phyloP scores from a whole-genome alignment of 2,113 vertebrate genomes.

The Triplophysa dalaica region DNA sequence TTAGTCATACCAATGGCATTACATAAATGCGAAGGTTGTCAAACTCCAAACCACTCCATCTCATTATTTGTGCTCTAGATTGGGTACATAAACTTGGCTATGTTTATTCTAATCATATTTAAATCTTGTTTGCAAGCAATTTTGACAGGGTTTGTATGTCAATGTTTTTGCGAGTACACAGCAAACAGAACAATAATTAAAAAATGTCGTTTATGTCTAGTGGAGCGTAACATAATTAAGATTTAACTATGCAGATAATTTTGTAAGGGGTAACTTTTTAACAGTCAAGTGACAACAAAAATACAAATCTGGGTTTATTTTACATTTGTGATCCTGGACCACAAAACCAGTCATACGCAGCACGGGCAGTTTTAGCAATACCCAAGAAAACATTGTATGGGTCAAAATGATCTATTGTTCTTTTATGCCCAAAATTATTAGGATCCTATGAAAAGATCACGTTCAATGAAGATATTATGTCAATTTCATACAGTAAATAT shows the following conservation, averaged over 20 bases:
- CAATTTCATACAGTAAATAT: no score
- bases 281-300: no score
- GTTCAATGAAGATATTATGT: no score
- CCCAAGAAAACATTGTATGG: no score
- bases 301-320: no score
- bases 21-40: slow-evolving; percentile 11
- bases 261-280: no score
- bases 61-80: slow-evolving; percentile 18
- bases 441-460: no score
- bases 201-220: slow-evolving; percentile 27
- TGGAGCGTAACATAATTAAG: neutral
- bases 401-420: no score
- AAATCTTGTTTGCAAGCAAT: neutral
- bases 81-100: neutral
- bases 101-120: slow-evolving; percentile 15
- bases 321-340: no score
- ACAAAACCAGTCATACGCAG: no score
- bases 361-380: no score
- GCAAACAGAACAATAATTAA: slow-evolving; percentile 23
- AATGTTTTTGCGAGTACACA: neutral
- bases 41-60: neutral
- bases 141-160: slow-evolving; percentile 20
- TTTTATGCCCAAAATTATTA: no score
- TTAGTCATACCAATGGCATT: slow-evolving; percentile 36
- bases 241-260: neutral